phyloP scores from a whole-genome alignment of 1,140 invertebrate species.

The Epicauta chinensis region DNA sequence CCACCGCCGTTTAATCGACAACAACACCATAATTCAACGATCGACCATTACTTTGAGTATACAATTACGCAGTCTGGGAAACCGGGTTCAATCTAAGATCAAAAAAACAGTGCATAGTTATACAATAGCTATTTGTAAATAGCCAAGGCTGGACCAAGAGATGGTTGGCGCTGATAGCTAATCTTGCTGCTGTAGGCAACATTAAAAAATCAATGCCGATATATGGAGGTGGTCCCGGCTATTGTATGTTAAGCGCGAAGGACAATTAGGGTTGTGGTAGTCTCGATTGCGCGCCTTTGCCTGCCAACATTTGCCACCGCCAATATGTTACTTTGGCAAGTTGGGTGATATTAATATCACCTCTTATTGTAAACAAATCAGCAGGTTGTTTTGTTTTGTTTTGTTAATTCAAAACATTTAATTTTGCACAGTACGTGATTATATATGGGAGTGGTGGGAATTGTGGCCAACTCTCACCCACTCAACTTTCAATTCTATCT shows the following conservation, averaged over 20 bases:
- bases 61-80: constrained; percentile 22
- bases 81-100: constrained; percentile 4
- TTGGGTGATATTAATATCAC: constrained; percentile 1
- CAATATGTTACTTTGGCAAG: constrained; percentile 13
- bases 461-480: constrained; percentile 6
- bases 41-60: constrained; percentile 17
- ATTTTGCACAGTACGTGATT: too few relatives aligned
- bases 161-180: constrained; percentile 31
- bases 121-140: constrained; percentile 36
- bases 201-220: constrained; percentile 35
- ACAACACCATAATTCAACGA: constrained; percentile 21
- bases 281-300: constrained; percentile 11
- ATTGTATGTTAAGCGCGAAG: constrained; percentile 33
- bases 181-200: constrained; percentile 30
- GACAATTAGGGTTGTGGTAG: constrained; percentile 30
- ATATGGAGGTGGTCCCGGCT: constrained; percentile 27
- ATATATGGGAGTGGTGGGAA: too few relatives aligned
- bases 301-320: constrained; percentile 19
- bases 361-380: neutral
- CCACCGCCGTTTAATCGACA: constrained; percentile 23
- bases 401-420: too few relatives aligned
- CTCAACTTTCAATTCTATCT: constrained; percentile 14
- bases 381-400: too few relatives aligned
- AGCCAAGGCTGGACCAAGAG: constrained; percentile 26
- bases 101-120: constrained; percentile 9